A percentile compares a stretch with the other conserved stretches of the same genome.
These are phyloP conservation scores for Himalopsyche phryganea DNA, from an alignment of 1,140 invertebrate genomes.

Conservation along the genomic window DNA sequence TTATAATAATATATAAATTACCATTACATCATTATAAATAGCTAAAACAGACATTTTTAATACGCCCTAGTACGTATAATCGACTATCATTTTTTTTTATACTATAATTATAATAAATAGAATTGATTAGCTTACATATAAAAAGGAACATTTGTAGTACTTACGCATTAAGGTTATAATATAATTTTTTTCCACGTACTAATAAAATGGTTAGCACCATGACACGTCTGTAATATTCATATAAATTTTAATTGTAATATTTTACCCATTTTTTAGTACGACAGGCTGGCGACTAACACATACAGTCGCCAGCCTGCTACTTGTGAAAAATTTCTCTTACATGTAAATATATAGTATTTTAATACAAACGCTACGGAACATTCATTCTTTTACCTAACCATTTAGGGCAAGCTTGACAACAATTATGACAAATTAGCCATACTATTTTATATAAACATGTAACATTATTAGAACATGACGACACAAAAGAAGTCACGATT, in stretches of 20 bases:
- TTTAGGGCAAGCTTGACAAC: not conserved
- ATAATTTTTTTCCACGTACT: conserved; percentile 34
- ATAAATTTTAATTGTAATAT: conserved; percentile 35
- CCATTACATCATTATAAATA: conserved; percentile 23
- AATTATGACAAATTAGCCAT: too few species aligned
- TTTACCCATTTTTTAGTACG: conserved; percentile 36
- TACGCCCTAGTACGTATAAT: conserved; percentile 34
- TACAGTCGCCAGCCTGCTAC: conserved; percentile 4
- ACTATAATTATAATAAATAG: conserved; percentile 18
- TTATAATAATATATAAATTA: conserved; percentile 3
- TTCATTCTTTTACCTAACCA: conserved; percentile 25
- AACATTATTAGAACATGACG: too few species aligned
- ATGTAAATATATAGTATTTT: conserved; percentile 18
- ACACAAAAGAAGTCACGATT: too few species aligned
- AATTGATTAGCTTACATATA: conserved; percentile 34
- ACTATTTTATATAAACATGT: too few species aligned
- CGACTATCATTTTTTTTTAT: conserved; percentile 18
- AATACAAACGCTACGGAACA: conserved; percentile 34
- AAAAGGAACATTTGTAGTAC: conserved; percentile 35
- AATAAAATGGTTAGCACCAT: conserved; percentile 36
- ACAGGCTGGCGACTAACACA: conserved; percentile 1
- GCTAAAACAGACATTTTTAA: conserved; percentile 33
- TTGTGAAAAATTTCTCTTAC: conserved; percentile 32
- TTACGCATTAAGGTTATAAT: conserved; percentile 28
- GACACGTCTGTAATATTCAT: conserved; percentile 34